Evolutionary conservation across 2,113 vertebrate species (phyloP).

Genomic region (Prionailurus bengalensis): DNA sequence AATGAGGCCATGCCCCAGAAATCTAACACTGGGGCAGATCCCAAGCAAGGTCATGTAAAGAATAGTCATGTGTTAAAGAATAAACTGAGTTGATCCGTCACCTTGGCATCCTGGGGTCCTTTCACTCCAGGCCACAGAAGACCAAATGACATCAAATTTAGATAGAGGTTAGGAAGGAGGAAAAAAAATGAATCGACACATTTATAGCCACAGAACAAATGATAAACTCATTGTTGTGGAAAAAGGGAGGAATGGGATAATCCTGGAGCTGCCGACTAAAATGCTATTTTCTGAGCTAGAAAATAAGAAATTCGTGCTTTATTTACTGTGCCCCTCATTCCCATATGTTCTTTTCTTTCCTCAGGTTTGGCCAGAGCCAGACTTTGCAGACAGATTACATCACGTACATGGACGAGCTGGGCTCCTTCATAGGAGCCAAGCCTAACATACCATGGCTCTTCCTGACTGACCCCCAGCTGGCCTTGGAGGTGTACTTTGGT

Average conservation of each 20-base stretch:
- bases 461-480: conserved; percentile 89
- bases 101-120: not conserved
- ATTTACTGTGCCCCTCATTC: not conserved
- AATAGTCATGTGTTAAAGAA: not conserved
- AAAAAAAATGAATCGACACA: not conserved
- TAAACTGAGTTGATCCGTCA: not conserved
- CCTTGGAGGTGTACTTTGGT: conserved; percentile 88
- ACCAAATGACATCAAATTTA: not conserved
- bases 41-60: not conserved
- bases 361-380: conserved; percentile 80
- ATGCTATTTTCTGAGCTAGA: not conserved
- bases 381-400: conserved; percentile 89
- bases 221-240: not conserved
- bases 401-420: conserved; percentile 90
- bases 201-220: not conserved
- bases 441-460: conserved; percentile 88
- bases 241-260: not conserved
- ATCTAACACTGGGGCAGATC: not conserved
- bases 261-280: not conserved
- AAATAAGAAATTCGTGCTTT: not conserved
- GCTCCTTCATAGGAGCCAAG: conserved; percentile 85
- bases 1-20: not conserved
- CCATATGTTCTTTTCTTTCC: not conserved
- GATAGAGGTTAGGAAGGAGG: not conserved
- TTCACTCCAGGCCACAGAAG: not conserved